A percentile compares a stretch with the other conserved stretches of the same genome.
phyloP scores from a whole-genome alignment of 2,797 vertebrate genomes.

The Sebastes elongatus region DNA sequence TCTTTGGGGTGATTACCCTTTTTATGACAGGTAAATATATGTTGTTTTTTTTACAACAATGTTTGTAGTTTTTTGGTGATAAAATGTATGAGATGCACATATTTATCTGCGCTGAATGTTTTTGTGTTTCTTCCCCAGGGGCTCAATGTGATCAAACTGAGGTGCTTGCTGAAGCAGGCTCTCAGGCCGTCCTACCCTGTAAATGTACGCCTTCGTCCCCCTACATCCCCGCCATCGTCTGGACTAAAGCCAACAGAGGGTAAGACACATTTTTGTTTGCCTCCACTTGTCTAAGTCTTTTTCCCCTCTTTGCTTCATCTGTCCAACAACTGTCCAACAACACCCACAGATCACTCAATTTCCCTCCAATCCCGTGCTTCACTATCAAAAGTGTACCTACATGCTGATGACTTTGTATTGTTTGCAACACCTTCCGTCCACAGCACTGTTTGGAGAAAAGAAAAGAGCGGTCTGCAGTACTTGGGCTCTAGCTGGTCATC shows the following conservation, averaged over 20 bases:
- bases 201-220: accelerated
- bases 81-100: not conserved
- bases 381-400: not conserved
- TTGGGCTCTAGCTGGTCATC: conserved; percentile 36
- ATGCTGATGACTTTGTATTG: conserved; percentile 4
- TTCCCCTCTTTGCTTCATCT: not conserved
- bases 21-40: conserved; percentile 66
- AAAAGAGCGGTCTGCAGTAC: conserved; percentile 75
- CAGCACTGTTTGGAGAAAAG: conserved; percentile 79
- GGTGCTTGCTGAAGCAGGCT: conserved; percentile 61
- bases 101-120: not conserved
- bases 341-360: not conserved
- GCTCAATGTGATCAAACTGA: conserved; percentile 36
- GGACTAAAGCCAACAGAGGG: conserved; percentile 57
- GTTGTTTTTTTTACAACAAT: not conserved
- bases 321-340: not conserved
- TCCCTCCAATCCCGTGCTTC: not conserved
- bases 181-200: conserved; percentile 70
- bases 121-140: conserved; percentile 40
- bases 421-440: not conserved
- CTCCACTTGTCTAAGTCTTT: not conserved
- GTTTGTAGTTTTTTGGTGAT: not conserved
- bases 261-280: conserved; percentile 27
- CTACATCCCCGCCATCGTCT: conserved; percentile 23
- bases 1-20: conserved; percentile 49